Evolutionary conservation across 2,888 invertebrate genomes (phyloP), one percentile per base, ranked within the genome.

Genomic region (Copidosoma aretas): DNA sequence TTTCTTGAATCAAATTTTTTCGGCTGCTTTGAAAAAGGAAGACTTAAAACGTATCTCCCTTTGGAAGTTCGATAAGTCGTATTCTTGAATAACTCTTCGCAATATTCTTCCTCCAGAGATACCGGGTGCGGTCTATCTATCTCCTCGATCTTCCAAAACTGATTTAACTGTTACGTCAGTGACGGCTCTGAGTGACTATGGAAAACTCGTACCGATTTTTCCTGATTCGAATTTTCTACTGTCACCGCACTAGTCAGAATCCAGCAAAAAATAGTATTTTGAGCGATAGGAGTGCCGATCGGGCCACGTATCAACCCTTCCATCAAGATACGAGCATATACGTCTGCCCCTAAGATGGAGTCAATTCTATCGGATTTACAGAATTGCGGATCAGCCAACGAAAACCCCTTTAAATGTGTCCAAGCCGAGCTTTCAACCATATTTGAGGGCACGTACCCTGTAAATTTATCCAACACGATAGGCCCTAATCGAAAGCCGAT

Each of bases 141-240:
- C n/a, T 62, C 62, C 22, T 62, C 62, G 14, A 52, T 19, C 52
- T 62, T 53, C 41, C 62, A 62, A 8, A 62, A 41, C 17, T 14
- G 41, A 3, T 4, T n/a, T 15, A 49, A 19, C 19, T 49, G 19
- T 10, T 32, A 8, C 32, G 32, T 32, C 32, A 32, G 8, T 32
- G 32, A 32, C 4, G 32, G 32, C 8, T 32, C 32, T 32, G 32
- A 32, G 3, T 32, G 8, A 3, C 4, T 32, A 32, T 32, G 32
- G 8, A 32, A 32, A 32, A 32, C 32, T 8, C 8, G 32, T 8
- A 32, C 32, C 32, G 8, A 32, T 32, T 32, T 32, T 3, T 32
- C 32, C 32, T 8, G 32, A 32, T 32, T 3, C 32, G 32, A 32
- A 32, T 32, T 32, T 8, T 5, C 32, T 5, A 32, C 19, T 4